Evolutionary conservation across 1,140 invertebrate genomes (phyloP).

Genomic region (Nymphalis io): DNA sequence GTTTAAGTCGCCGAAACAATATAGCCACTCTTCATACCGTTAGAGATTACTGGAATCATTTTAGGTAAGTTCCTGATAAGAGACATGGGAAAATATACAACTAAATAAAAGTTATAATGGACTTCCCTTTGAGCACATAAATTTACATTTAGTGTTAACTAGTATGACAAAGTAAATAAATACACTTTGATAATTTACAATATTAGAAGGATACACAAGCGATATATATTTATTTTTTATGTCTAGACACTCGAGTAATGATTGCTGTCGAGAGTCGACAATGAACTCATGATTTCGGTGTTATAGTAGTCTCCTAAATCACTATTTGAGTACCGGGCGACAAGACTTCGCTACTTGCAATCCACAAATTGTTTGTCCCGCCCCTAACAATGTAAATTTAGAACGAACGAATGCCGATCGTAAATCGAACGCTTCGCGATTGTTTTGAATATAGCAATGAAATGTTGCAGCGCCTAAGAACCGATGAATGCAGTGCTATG

Average conservation of each 20-base stretch:
- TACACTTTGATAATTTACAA: neutral
- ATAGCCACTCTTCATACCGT: conserved; percentile 69
- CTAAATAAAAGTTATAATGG: neutral
- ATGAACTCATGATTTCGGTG: conserved; percentile 21
- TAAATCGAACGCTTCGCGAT: conserved; percentile 71
- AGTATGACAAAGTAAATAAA: neutral
- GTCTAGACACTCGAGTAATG: conserved; percentile 15
- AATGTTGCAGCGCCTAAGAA: conserved; percentile 37
- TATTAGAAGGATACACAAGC: conserved; percentile 5
- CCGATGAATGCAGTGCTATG: conserved; percentile 37
- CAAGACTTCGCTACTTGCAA: conserved; percentile 63
- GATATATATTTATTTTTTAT: neutral
- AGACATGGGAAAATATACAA: neutral
- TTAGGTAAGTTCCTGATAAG: conserved; percentile 60
- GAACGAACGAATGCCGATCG: conserved; percentile 73
- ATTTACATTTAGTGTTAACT: neutral
- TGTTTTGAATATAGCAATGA: conserved; percentile 74
- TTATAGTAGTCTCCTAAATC: conserved; percentile 30
- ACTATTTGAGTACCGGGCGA: conserved; percentile 53
- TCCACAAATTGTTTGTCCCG: conserved; percentile 76
- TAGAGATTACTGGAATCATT: conserved; percentile 67
- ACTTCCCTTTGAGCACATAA: neutral
- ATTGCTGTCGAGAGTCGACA: conserved; percentile 27
- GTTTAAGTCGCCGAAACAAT: conserved; percentile 73
- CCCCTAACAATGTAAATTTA: conserved; percentile 78